Evolutionary conservation across 2,113 vertebrate genomes (phyloP), one percentile per base, ranked within the genome.

Genomic region (Geococcyx californianus): DNA sequence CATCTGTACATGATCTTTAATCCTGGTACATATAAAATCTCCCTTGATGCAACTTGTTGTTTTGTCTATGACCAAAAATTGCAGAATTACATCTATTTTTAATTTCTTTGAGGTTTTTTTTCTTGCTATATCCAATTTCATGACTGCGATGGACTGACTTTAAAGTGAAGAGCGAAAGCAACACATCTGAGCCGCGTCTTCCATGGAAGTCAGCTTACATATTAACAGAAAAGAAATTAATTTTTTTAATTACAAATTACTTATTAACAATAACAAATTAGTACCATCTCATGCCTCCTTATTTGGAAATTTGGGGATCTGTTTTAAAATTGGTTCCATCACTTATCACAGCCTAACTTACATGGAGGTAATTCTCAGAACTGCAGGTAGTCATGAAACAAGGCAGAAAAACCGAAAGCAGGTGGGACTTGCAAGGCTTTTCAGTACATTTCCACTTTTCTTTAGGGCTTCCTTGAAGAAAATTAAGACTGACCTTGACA

Each of bases 171-270:
- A 82, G 25, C 16, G 33, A 86, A 90, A 88, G 55, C 63, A 83
- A 72, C 1, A 2, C 15, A 40, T 34, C 16, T 52, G 33, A 94
- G 38, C 16, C 44, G 14, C 42, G 23, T 85, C 70, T 72, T 58
- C 45, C 19, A 80, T 87, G 40, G 40, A 90, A 74, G 45, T 68
- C 44, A 74, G 64, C 16, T 95, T 75, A 90, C 7, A 23, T 45
- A 86, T 75, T 95, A 88, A 92, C 68, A 74, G 55, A 90, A 95
- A 90, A 88, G 6, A 80, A 75, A 95, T 73, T 52, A 69, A 90
- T 19, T 55, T 73, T 42, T 69, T 93, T 64, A 87, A 93, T 81
- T 87, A 77, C 18, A 88, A 49, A 78, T 82, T 74, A 84, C 54
- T 80, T 79, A 49, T 54, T 88, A 44, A 9, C 59, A 68, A 54